Evolutionary conservation across 2,797 vertebrate species (phyloP).

Genomic region (Pipistrellus pygmaeus): DNA sequence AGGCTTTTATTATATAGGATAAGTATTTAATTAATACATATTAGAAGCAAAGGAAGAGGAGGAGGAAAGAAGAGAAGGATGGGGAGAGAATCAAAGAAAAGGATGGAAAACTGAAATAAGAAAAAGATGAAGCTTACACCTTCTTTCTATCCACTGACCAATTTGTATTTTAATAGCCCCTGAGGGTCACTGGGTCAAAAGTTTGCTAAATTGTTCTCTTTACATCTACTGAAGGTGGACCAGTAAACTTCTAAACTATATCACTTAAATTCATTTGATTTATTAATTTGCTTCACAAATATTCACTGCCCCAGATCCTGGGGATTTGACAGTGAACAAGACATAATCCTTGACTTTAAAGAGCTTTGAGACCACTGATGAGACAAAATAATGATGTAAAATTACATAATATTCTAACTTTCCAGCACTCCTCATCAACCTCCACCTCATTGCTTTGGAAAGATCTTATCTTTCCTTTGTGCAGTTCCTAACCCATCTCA

Average conservation of each 20-base stretch:
- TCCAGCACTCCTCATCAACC: background rate
- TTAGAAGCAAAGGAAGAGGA: background rate
- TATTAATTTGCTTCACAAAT: constrained; percentile 17
- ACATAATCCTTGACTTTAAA: constrained; percentile 11
- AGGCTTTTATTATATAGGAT: too few relatives aligned
- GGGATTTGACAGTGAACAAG: background rate
- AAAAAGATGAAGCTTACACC: background rate
- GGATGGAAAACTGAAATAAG: background rate
- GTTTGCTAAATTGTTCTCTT: background rate
- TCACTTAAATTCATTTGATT: constrained; percentile 27
- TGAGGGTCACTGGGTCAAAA: background rate
- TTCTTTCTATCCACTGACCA: background rate
- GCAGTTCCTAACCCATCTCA: background rate
- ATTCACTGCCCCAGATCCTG: constrained; percentile 3
- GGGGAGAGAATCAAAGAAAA: background rate
- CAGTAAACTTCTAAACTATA: background rate
- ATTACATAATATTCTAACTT: background rate
- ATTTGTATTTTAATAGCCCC: background rate
- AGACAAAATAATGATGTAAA: constrained; percentile 30
- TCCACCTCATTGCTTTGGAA: background rate
- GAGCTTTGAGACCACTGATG: background rate
- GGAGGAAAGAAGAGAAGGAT: background rate
- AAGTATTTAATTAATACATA: background rate
- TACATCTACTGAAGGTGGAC: background rate
- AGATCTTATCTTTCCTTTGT: background rate